A percentile compares a stretch with the other conserved stretches of the same genome.
These are phyloP conservation scores for Drosophila bifasciata DNA, from an alignment of 1,140 invertebrate genomes.

Conservation along the genomic window DNA sequence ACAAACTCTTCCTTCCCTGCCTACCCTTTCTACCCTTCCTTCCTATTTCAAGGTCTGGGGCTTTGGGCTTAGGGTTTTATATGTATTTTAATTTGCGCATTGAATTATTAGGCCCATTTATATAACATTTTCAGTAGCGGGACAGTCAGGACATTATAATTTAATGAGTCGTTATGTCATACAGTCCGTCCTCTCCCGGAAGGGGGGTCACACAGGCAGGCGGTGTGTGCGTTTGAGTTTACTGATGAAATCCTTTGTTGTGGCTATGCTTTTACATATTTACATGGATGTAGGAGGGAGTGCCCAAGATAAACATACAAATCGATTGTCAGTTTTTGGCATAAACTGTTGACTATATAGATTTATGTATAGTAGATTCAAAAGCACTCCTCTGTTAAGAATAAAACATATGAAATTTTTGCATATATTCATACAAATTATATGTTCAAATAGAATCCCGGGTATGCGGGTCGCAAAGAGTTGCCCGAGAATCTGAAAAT, in stretches of 20 bases:
- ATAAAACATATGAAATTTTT: too few relatives aligned
- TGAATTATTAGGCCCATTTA: constrained; percentile 72
- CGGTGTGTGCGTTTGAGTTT: constrained; percentile 35
- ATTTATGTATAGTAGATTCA: too few relatives aligned
- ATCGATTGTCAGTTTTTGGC: constrained; percentile 10
- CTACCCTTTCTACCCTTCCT: not conserved
- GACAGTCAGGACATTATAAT: constrained; percentile 59
- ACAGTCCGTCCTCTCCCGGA: not conserved
- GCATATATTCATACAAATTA: constrained; percentile 1
- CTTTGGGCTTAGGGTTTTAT: constrained; percentile 19
- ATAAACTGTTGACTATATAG: too few relatives aligned
- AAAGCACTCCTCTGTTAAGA: constrained; percentile 17
- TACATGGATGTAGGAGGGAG: too few relatives aligned
- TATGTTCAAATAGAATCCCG: constrained; percentile 91
- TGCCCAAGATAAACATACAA: too few relatives aligned
- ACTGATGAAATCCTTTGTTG: constrained; percentile 71
- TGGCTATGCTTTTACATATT: constrained; percentile 24
- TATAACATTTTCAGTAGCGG: constrained; percentile 55
- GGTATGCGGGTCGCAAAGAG: constrained; percentile 97
- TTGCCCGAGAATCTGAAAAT: constrained; percentile 98
- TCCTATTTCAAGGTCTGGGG: constrained; percentile 13
- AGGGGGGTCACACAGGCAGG: constrained; percentile 35
- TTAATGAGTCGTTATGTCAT: constrained; percentile 77
- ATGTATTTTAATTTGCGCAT: constrained; percentile 71
- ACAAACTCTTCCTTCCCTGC: not conserved